Percentiles rank a stretch among this genome's conserved stretches.
Evolutionary conservation across 2,888 invertebrate genomes (phyloP).

Genomic region (Temnothorax unifasciatus): DNA sequence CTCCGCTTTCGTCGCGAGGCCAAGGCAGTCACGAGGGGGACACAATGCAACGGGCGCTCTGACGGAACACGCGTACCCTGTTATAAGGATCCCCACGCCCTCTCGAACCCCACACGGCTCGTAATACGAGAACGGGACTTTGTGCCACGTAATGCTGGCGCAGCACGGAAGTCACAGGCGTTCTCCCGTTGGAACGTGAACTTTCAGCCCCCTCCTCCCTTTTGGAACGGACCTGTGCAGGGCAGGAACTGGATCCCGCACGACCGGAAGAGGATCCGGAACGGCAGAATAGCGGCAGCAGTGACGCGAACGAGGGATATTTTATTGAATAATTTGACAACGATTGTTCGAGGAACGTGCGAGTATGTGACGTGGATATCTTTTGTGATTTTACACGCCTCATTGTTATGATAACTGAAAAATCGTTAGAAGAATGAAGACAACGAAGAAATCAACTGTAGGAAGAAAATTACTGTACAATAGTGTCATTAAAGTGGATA

Average conservation of each 20-base stretch:
- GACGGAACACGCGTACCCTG: conserved; percentile 71
- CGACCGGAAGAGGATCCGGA: conserved; percentile 40
- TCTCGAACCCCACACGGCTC: conserved; percentile 57
- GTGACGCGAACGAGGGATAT: conserved; percentile 9
- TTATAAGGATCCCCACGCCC: conserved; percentile 62
- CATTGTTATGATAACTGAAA: conserved; percentile 15
- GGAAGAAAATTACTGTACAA: conserved; percentile 23
- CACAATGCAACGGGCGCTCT: conserved; percentile 59
- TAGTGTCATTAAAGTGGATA: conserved; percentile 16
- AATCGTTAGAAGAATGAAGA: not conserved
- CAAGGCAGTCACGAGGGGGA: conserved; percentile 54
- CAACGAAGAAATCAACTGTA: not conserved
- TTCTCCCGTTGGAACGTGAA: conserved; percentile 67
- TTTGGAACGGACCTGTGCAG: conserved; percentile 23
- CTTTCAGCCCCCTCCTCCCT: conserved; percentile 47
- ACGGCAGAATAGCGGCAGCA: conserved; percentile 5
- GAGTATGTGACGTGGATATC: not conserved
- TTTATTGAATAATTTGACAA: conserved; percentile 33
- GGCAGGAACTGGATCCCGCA: conserved; percentile 40
- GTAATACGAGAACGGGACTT: conserved; percentile 75
- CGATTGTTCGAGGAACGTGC: conserved; percentile 27
- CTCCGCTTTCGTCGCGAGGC: conserved; percentile 29
- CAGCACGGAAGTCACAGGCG: conserved; percentile 69
- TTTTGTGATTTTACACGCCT: conserved; percentile 20
- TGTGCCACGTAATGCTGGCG: conserved; percentile 72